Conservation (phyloP, 2,888 invertebrate species). For the Hyposoter didymator region DNA sequence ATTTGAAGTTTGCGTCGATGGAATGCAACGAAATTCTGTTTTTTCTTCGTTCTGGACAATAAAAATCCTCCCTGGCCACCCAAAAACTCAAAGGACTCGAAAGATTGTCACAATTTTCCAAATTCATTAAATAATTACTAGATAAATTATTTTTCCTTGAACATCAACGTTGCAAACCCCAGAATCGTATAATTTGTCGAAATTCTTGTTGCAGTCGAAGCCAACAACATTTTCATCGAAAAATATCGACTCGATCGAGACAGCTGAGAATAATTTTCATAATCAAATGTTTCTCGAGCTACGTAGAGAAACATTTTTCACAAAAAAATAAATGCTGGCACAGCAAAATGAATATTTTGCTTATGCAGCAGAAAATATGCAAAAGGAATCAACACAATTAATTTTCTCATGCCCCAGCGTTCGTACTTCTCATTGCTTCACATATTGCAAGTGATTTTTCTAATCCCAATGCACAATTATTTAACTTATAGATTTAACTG, state of each 20-base stretch:
- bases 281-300: not conserved
- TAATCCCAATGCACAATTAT: not conserved
- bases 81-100: no score
- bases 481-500: not conserved
- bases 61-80: no score
- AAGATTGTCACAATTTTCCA: no score
- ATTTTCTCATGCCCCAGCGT: slow-evolving; percentile 8
- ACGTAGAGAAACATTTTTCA: not conserved
- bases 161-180: no score
- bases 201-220: no score
- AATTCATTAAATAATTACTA: no score
- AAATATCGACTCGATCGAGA: not conserved
- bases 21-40: no score
- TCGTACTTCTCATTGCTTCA: slow-evolving; percentile 33
- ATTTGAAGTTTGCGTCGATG: no score
- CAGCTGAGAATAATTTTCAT: not conserved
- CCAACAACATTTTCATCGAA: not conserved
- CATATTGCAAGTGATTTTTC: not conserved
- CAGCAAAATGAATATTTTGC: not conserved
- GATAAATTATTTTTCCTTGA: no score
- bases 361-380: slow-evolving; percentile 10
- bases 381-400: not conserved
- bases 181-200: no score
- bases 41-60: no score
- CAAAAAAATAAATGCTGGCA: not conserved